Evolutionary conservation across 2,888 invertebrate genomes (phyloP).

Genomic region (Sinhomidia bicolor): DNA sequence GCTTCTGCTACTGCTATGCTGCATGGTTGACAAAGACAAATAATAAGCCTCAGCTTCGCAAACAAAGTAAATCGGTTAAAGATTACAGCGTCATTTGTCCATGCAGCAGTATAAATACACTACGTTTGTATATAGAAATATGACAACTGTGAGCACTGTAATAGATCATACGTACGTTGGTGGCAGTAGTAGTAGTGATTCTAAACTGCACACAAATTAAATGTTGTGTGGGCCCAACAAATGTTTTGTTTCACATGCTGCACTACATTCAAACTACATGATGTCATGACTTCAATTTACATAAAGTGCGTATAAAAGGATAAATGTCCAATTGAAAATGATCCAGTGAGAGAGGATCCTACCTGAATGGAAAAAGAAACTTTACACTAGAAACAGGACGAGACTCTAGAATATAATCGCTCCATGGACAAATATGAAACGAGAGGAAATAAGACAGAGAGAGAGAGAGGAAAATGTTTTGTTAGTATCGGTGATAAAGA

Average conservation of each 20-base stretch:
- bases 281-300: conserved; percentile 30
- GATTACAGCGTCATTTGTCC: not conserved
- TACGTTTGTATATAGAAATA: not conserved
- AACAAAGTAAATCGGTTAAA: not conserved
- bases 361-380: not conserved
- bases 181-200: not conserved
- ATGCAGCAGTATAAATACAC: not conserved
- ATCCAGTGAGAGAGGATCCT: not conserved
- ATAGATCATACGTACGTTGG: no score
- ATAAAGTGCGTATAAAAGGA: conserved; percentile 49
- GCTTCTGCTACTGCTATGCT: no score
- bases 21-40: not conserved
- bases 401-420: not conserved
- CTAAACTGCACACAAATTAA: not conserved
- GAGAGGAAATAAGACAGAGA: not conserved
- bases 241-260: conserved; percentile 4
- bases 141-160: no score
- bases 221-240: conserved; percentile 10
- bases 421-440: not conserved
- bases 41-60: not conserved
- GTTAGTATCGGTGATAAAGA: conserved; percentile 26
- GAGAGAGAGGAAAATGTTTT: conserved; percentile 12
- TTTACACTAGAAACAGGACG: not conserved
- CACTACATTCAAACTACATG: not conserved
- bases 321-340: conserved; percentile 36